A percentile compares a stretch with the other conserved stretches of the same genome.
Evolutionary conservation across 2,797 vertebrate genomes (phyloP).

Genomic region (Mus minutoides): DNA sequence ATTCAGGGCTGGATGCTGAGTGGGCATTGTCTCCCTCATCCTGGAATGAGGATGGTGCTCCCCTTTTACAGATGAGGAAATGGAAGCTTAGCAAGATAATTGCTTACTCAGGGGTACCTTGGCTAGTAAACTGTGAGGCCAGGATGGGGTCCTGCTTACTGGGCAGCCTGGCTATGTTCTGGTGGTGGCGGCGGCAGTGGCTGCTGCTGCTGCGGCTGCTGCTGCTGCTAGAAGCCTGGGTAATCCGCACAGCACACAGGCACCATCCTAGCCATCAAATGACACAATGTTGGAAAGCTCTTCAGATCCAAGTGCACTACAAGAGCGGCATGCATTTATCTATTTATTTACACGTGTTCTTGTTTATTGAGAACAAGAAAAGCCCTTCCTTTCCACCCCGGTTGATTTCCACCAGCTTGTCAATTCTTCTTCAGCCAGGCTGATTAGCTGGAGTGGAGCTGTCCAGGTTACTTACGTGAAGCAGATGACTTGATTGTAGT

Average conservation of each 20-base stretch:
- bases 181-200: not conserved
- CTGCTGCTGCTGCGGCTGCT: not conserved
- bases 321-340: not conserved
- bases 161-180: not conserved
- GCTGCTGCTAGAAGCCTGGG: not conserved
- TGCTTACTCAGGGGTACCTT: not conserved
- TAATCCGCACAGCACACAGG: not conserved
- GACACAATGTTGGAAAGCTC: not conserved
- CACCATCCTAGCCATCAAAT: not conserved
- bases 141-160: not conserved
- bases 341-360: not conserved
- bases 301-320: not conserved
- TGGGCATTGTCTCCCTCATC: not conserved
- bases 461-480: constrained; percentile 39
- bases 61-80: not conserved
- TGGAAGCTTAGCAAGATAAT: not conserved
- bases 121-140: not conserved
- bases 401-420: constrained; percentile 37
- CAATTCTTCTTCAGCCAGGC: not conserved
- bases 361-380: constrained; percentile 18
- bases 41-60: not conserved
- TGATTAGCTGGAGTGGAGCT: constrained; percentile 55
- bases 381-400: not conserved
- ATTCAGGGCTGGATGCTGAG: not conserved
- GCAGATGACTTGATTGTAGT: constrained; percentile 61